phyloP scores from a whole-genome alignment of 2,888 invertebrate genomes.

The Philhelius pedissequus region DNA sequence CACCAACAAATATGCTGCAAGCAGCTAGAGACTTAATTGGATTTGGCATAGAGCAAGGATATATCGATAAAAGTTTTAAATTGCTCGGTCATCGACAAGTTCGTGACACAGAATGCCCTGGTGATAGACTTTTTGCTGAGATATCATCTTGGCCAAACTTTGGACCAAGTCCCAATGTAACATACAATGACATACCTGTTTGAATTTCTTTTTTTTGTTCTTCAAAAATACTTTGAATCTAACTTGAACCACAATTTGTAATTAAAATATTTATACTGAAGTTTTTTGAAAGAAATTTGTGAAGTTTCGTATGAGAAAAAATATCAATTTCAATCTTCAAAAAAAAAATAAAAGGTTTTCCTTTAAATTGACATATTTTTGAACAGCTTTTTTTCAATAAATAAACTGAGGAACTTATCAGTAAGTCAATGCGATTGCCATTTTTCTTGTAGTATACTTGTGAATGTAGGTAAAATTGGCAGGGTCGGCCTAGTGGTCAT shows the following conservation, averaged over 20 bases:
- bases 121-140: conserved; percentile 81
- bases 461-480: too few species aligned
- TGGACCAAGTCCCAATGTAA: conserved; percentile 73
- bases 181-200: conserved; percentile 54
- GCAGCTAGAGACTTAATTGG: conserved; percentile 82
- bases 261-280: neutral
- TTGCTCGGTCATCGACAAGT: conserved; percentile 84
- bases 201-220: neutral
- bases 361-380: too few species aligned
- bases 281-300: too few species aligned
- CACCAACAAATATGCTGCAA: conserved; percentile 82
- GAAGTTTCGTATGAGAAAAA: too few species aligned
- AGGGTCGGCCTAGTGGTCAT: too few species aligned
- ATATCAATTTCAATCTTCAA: too few species aligned
- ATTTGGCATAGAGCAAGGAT: conserved; percentile 82
- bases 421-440: too few species aligned
- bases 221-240: neutral
- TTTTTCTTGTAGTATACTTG: too few species aligned
- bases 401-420: too few species aligned
- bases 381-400: too few species aligned
- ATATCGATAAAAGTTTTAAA: conserved; percentile 81
- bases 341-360: too few species aligned
- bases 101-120: conserved; percentile 85
- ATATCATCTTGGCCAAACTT: conserved; percentile 84
- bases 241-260: neutral